Conservation (phyloP, 2,888 invertebrate species). For the Caprella mutica region DNA sequence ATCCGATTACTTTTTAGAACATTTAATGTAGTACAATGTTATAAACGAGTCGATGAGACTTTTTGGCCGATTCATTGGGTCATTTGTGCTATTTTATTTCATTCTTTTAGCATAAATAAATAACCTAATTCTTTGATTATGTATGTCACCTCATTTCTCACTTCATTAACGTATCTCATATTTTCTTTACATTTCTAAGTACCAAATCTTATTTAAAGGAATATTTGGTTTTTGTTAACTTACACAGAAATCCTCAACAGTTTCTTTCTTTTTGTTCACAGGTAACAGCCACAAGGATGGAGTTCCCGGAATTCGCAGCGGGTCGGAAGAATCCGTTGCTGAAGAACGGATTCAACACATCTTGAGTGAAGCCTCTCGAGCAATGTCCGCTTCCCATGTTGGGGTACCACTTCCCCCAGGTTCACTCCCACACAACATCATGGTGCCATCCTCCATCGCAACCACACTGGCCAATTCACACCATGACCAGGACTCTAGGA, state of each 20-base stretch:
- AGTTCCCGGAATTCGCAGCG: slow-evolving; percentile 13
- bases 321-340: slow-evolving; percentile 27
- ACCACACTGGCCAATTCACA: background rate
- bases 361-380: slow-evolving; percentile 32
- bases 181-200: no score
- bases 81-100: no score
- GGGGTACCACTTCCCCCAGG: slow-evolving; percentile 8
- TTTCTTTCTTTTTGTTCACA: background rate
- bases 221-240: no score
- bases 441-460: slow-evolving; percentile 11
- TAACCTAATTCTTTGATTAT: no score
- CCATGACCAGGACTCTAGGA: slow-evolving; percentile 28
- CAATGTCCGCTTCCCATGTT: slow-evolving; percentile 24
- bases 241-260: background rate
- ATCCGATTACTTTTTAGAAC: no score
- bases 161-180: no score
- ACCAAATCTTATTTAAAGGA: no score
- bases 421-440: slow-evolving; percentile 1
- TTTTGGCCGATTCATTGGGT: no score
- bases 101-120: no score
- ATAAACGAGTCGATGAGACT: no score
- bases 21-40: no score
- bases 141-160: no score
- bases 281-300: slow-evolving; percentile 29
- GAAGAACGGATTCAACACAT: slow-evolving; percentile 34